Base-by-base conservation (phyloP, 2,888 invertebrate genomes). In the Cantharis flavilabris region DNA sequence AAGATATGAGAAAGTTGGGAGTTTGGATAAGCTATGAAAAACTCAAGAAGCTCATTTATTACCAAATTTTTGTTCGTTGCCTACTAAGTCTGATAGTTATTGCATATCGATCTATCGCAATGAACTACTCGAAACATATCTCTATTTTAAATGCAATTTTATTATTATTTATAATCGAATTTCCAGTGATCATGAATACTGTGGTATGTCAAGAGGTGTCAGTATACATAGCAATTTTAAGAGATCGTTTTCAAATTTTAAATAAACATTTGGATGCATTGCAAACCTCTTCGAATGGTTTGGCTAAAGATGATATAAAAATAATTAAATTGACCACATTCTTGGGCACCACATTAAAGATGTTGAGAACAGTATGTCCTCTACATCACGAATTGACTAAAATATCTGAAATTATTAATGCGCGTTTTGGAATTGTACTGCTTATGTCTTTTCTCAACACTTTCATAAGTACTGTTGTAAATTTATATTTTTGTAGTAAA, bases 311-410 rank as follows among this genome's bases (percentile, higher is more conserved):
- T 20, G 78, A 80, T 67, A 76, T 82, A 10, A 80, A 79, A 63
- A 80, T 81, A 69, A 78, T 81, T 28, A 82, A 82, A 73, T 18
- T 83, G 33, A 81, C 78, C 0, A 80, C 81, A 33, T 79, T 80
- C 26, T 75, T 82, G 69, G 81, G 82, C 1, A 79, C 81, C 1
- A 82, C 82, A 80, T 70, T 83, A 20, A 77, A 80, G 9, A 79
- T 80, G 76, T 76, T 82, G 33, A 63, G 83, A 20, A 79, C 79
- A 9, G 80, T 84, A n/a, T 84, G 85, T 72, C 80, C 83, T 3
- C 72, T 84, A 63, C 85, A 86, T 80, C 84, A 84, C 73, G 81
- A 85, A 67, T 64, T 86, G 20, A 81, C 82, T 62, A 84, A 85
- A 76, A 77, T 84, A 9, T 81, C 82, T 11, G 81, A 82, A 71